Conservation (phyloP, 1,140 invertebrate genomes). For the Drosophila yakuba region DNA sequence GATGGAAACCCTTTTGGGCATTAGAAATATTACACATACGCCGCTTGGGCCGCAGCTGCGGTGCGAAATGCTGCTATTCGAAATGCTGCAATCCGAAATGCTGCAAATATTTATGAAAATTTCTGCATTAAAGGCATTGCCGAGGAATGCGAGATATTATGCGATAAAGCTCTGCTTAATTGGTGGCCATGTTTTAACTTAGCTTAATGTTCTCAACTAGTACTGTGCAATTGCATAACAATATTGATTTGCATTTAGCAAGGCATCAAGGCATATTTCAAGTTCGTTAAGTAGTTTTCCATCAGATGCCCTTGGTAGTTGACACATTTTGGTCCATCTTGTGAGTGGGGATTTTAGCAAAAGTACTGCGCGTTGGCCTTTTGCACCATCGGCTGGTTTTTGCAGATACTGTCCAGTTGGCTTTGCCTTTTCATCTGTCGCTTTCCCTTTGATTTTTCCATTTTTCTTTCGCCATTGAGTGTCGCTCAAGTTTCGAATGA, state of each 20-base stretch:
- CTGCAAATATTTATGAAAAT: constrained; percentile 41
- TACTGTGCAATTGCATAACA: not conserved
- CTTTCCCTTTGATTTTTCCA: not conserved
- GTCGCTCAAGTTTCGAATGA: constrained; percentile 3
- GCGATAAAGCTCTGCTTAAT: constrained; percentile 9
- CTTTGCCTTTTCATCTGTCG: not conserved
- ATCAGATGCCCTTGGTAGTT: not conserved
- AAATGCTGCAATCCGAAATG: not conserved
- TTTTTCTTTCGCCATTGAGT: constrained; percentile 1
- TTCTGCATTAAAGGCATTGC: constrained; percentile 27
- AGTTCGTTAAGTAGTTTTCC: no score
- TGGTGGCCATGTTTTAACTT: not conserved
- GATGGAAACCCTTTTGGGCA: constrained; percentile 23
- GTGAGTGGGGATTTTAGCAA: not conserved
- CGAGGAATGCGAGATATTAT: constrained; percentile 6
- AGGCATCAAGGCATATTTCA: no score
- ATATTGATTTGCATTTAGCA: no score
- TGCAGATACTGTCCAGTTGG: not conserved
- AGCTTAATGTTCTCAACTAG: no score
- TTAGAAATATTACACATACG: constrained; percentile 61
- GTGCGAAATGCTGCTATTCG: not conserved
- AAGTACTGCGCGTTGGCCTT: not conserved
- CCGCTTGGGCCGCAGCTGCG: constrained; percentile 32
- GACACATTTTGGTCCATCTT: not conserved
- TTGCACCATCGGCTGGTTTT: not conserved